Base-by-base conservation (phyloP, 2,797 vertebrate genomes). In the Melanotaenia nigrans region DNA sequence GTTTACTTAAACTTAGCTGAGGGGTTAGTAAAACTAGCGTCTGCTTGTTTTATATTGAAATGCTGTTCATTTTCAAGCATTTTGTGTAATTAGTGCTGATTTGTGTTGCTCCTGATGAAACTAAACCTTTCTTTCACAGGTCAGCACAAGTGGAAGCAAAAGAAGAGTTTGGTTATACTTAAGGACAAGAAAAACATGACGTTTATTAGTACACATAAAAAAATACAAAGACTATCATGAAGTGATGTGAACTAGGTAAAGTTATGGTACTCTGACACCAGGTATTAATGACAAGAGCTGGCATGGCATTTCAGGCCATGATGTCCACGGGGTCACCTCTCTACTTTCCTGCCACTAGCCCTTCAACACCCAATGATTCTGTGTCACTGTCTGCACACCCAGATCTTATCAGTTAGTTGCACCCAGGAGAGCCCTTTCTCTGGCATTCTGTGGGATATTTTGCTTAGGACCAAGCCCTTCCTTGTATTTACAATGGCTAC, bases 401-500 rank as follows among this genome's bases (percentile, higher is more conserved):
- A 81, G 95, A 96, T 96, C 88, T 92, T 97, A 98, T 97, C 96
- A 93, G 78, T 73, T 61, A 59, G 42, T 77, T 79, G 83, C 85
- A 89, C 77, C 75, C 61, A 75, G 68, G 61, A 61, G 68, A 72
- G 70, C 82, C 85, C 86, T 89, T 89, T 87, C 85, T 89, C 84
- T 89, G 84, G 89, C 90, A 90, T 88, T 87, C 77, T 90, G 91
- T 49, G 89, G 91, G 90, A 95, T 95, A 96, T 95, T 95, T 93
- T 92, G 92, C 91, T 93, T 80, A 86, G 90, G 95, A 92, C 96
- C 97, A 95, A 97, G 92, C 96, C 96, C 97, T 98, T 98, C 97
- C 97, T 96, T 89, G 84, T 86, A 96, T 94, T 93, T 95, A 96
- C 93, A 96, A 93, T 88, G 85, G 95, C 87, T 65, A 66, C 89